These are phyloP conservation scores for Brachionus asplanchnoidis DNA, from an alignment of 1,140 invertebrate genomes.

Conservation along the genomic window DNA sequence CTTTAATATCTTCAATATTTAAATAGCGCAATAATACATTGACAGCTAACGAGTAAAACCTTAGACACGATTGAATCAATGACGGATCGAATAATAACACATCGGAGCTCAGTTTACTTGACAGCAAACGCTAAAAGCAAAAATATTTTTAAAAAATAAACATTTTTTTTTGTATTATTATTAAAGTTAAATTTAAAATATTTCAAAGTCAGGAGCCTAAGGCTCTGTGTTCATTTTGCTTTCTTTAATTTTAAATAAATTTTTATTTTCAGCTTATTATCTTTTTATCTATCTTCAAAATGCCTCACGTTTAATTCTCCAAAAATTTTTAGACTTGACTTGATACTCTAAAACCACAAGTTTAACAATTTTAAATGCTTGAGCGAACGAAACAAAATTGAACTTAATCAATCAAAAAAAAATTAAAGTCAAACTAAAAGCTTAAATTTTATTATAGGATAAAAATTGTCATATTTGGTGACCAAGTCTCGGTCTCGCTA, in stretches of 20 bases:
- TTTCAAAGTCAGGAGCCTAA: background rate
- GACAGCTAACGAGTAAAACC: constrained; percentile 79
- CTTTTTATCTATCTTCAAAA: background rate
- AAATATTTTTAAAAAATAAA: constrained; percentile 48
- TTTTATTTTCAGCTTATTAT: background rate
- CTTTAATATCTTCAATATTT: constrained; percentile 62
- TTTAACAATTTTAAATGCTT: background rate
- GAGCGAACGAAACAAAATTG: background rate
- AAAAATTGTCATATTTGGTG: background rate
- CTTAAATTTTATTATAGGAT: constrained; percentile 8
- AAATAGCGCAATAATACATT: constrained; percentile 65
- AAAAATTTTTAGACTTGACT: background rate
- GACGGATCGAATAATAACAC: constrained; percentile 75
- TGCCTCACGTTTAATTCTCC: background rate
- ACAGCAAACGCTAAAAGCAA: constrained; percentile 15
- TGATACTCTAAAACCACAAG: background rate
- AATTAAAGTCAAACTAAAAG: background rate
- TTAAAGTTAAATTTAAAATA: background rate
- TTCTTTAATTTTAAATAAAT: background rate
- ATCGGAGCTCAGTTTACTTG: constrained; percentile 74
- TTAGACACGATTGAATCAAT: constrained; percentile 70
- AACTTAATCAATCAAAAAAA: constrained; percentile 29
- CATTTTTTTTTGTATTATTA: constrained; percentile 51
- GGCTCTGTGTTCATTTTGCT: background rate
- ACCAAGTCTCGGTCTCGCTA: background rate